phyloP scores from a whole-genome alignment of 1,140 invertebrate species.

The Gyrodactylus bullatarudis region DNA sequence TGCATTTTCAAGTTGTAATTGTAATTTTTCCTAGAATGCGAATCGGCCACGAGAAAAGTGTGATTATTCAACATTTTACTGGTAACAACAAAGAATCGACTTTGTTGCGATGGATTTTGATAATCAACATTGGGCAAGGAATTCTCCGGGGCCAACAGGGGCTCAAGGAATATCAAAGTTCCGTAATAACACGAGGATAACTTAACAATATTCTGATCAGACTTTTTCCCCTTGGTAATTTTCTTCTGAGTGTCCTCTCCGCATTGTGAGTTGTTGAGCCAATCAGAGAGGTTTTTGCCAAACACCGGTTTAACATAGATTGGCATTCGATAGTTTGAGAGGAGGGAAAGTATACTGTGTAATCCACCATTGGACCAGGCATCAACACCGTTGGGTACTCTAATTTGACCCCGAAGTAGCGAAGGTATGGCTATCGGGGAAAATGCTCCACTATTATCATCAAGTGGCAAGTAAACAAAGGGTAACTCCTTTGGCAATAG shows the following conservation, averaged over 20 bases:
- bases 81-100: constrained; percentile 1
- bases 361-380: background rate
- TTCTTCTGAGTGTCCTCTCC: background rate
- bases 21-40: background rate
- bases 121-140: background rate
- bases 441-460: background rate
- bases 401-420: background rate
- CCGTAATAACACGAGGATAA: background rate
- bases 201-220: background rate
- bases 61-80: background rate
- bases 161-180: background rate
- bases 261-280: background rate
- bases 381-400: background rate
- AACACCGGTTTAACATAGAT: background rate
- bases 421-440: background rate
- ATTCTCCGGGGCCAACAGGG: background rate
- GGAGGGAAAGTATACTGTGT: background rate
- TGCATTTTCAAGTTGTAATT: background rate
- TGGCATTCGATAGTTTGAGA: background rate
- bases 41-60: background rate
- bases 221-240: no score
- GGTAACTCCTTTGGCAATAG: background rate
- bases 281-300: background rate
- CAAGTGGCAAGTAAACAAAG: background rate
- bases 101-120: background rate